Conservation (phyloP, 2,113 vertebrate genomes). For the Choloepus hoffmanni region DNA sequence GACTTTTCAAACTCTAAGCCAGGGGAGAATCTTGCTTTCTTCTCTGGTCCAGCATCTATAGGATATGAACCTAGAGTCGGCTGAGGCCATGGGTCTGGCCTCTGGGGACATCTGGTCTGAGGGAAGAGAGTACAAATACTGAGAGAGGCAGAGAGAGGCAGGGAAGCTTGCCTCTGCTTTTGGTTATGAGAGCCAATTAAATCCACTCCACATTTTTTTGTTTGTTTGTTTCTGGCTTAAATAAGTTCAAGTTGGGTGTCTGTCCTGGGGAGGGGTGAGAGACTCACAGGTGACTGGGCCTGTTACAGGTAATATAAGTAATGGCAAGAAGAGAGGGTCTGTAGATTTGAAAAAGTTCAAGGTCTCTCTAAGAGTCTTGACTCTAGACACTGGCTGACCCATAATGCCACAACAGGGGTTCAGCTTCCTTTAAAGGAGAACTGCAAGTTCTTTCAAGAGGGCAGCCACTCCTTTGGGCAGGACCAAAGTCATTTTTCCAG, state of each 20-base stretch:
- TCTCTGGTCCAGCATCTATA: background rate
- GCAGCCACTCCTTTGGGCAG: background rate
- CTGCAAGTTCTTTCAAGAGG: background rate
- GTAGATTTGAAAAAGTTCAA: background rate
- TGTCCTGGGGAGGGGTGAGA: background rate
- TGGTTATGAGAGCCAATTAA: background rate
- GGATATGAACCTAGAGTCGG: background rate
- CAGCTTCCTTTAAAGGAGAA: background rate
- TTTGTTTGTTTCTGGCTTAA: background rate
- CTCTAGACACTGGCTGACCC: background rate
- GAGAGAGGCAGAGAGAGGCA: too few relatives aligned
- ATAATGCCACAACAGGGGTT: background rate
- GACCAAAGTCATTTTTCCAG: background rate
- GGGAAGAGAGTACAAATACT: too few relatives aligned
- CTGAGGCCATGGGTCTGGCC: background rate
- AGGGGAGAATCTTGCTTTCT: background rate
- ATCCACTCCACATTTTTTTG: background rate
- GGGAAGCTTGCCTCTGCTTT: background rate
- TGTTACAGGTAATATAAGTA: background rate
- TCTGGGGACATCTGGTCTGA: background rate
- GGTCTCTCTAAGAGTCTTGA: background rate
- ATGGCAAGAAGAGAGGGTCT: background rate
- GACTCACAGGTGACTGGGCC: too few relatives aligned
- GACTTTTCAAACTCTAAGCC: background rate
- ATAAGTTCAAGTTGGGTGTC: background rate